Evolutionary conservation across 2,797 vertebrate genomes (phyloP), one percentile per base, ranked within the genome.

Genomic region (Halcyon leucocephala): DNA sequence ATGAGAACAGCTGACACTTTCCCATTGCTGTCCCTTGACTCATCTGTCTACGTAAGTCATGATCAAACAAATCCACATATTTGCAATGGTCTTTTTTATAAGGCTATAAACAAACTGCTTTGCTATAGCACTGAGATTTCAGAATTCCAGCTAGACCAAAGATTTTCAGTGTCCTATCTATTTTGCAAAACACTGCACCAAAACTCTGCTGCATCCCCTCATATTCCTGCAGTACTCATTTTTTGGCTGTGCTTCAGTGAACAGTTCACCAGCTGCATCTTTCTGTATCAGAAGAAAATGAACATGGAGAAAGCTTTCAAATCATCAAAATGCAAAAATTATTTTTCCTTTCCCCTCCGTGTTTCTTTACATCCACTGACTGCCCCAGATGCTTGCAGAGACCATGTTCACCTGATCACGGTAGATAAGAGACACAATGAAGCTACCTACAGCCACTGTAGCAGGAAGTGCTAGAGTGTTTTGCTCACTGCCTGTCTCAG

Each of bases 131-230:
- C 10, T 13, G 82, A 96, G n/a, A 73, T 66, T 67, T 88, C 70
- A 91, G 55, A 93, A 90, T 77, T 77, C 44, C 65, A 94, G 28
- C 42, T 20, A 82, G 44, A 65, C 37, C 28, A 86, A 89, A 86
- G 90, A 65, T 44, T 95, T 94, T 33, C 18, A 69, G 42, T 37
- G 42, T 55, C 58, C 85, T 60, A 90, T 81, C 31, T 91, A 79
- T 86, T 95, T 93, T 94, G 89, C 77, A 96, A 93, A 95, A 88
- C 82, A 57, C 85, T 93, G 90, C 91, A 94, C 54, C 76, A 91
- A 91, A 91, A 33, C 33, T 88, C 76, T 84, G 57, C 66, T 80
- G 33, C 55, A 77, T 67, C 48, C 39, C 72, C 41, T 65, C 58
- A 48, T 46, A 93, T 84, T 90, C 44, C 66, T 76, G 71, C 62